Percentiles rank a stretch among this genome's conserved stretches.
Conservation (phyloP, 2,888 invertebrate genomes). For the Sphecodes monilicornis region DNA sequence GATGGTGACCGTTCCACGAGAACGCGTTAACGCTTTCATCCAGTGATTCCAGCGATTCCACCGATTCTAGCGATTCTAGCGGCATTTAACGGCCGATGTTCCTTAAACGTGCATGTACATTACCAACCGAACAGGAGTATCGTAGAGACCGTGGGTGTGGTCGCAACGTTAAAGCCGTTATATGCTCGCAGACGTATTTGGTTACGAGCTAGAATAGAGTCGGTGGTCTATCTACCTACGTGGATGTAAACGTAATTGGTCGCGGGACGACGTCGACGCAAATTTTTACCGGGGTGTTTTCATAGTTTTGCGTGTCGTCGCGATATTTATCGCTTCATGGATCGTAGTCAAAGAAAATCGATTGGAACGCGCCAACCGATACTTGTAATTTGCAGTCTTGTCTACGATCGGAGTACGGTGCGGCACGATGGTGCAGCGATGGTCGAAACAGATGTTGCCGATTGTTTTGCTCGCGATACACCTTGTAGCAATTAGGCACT, state of each 20-base stretch:
- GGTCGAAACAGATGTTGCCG: background rate
- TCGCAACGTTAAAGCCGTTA: slow-evolving; percentile 49
- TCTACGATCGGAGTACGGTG: background rate
- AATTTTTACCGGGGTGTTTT: background rate
- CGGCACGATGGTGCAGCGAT: background rate
- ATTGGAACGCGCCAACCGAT: background rate
- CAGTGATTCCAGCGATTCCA: background rate
- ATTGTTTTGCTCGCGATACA: slow-evolving; percentile 40
- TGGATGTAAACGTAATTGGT: slow-evolving; percentile 52
- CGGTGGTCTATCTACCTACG: slow-evolving; percentile 67
- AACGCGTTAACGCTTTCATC: slow-evolving; percentile 2
- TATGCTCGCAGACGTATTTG: slow-evolving; percentile 79
- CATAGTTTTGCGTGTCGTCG: background rate
- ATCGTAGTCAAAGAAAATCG: background rate
- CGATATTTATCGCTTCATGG: background rate
- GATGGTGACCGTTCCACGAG: background rate
- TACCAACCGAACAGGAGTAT: slow-evolving; percentile 38
- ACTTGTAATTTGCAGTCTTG: background rate
- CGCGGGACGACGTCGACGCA: background rate
- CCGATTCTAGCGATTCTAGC: background rate
- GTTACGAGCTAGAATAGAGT: slow-evolving; percentile 76
- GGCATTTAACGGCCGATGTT: background rate
- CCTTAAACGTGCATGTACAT: slow-evolving; percentile 19
- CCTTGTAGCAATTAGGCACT: slow-evolving; percentile 33
- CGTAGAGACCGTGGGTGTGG: slow-evolving; percentile 68